These are phyloP conservation scores for Acanthosepion pharaonis DNA, from an alignment of 2,888 invertebrate genomes.

Conservation along the genomic window DNA sequence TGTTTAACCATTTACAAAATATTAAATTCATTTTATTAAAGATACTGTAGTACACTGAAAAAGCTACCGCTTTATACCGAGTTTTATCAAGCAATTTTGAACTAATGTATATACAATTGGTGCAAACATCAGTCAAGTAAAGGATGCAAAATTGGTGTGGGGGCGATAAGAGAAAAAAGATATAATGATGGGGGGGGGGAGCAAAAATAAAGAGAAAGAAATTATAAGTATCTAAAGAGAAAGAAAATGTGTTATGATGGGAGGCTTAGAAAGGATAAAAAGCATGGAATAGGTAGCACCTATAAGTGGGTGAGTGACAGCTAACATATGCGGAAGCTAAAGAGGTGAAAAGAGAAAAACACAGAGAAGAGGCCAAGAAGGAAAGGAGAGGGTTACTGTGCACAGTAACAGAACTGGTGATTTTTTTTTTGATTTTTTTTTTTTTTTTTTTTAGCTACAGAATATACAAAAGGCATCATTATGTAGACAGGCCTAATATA, in stretches of 20 bases:
- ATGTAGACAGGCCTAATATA: conserved; percentile 33
- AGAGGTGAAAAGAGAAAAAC: not conserved
- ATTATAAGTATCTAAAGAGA: not conserved
- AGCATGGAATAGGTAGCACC: not conserved
- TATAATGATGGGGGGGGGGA: not conserved
- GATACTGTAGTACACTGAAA: no score
- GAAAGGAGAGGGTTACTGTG: conserved; percentile 9
- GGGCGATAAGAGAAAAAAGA: not conserved
- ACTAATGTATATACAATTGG: no score
- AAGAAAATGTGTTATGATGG: conserved; percentile 4
- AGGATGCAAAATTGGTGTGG: not conserved
- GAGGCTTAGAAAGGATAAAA: not conserved
- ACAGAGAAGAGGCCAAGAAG: not conserved
- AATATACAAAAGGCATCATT: conserved; percentile 33
- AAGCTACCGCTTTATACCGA: no score
- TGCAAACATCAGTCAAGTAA: not conserved
- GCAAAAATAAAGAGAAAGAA: not conserved
- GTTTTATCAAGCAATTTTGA: no score
- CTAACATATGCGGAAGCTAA: not conserved
- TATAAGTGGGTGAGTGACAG: not conserved
- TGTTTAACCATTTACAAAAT: no score
- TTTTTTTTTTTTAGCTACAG: not conserved
- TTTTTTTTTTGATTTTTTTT: not conserved
- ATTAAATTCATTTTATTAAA: no score
- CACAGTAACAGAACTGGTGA: conserved; percentile 4